Base-by-base conservation (phyloP, 2,797 vertebrate genomes). In the Meriones psammophilus region DNA sequence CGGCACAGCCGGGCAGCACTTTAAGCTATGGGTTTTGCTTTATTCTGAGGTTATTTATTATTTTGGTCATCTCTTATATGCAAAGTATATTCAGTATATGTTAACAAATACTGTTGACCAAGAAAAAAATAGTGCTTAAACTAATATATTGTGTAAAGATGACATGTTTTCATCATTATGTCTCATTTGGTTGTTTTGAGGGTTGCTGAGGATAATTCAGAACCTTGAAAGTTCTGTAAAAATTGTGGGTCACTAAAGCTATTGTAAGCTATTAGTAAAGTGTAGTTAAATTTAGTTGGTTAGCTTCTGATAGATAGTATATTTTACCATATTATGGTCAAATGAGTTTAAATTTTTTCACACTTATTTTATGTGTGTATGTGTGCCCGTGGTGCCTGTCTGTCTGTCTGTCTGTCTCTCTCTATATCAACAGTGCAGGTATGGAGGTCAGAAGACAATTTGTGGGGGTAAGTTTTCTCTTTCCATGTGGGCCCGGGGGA, bases 101-200 rank as follows among this genome's bases (percentile, higher is more conserved):
- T 33, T 80, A 71, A 24, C 39, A 26, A 93, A 94, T 86, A 46
- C 12, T 71, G 9, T 17, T 71, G 54, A 76, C 54, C 10, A 42
- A 54, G 62, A 95, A 62, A 95, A 60, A 26, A 17, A 76, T 89
- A 28, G 39, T 46, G 39, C 92, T 97, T 42, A 89, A 90, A 92
- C 68, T 85, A 24, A 42, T 71, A 50, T 60, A 28, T 91, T 92
- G 14, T 91, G 54, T 50, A 50, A 88, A 62, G 92, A 90, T 94
- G 71, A 36, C 22, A 42, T 88, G 33, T 71, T 89, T 96, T 88
- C 77, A 13, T 62, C 22, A 62, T 30, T 36, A 22, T 42, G 14
- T 39, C 39, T 60, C 17, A 62, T 42, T 60, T 42, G 22, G 36
- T 33, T 84, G 58, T 84, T 42, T 78, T 79, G n/a, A 20, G 76